Evolutionary conservation across 2,113 vertebrate genomes (phyloP), one percentile per base, ranked within the genome.

Genomic region (Muntiacus reevesi): DNA sequence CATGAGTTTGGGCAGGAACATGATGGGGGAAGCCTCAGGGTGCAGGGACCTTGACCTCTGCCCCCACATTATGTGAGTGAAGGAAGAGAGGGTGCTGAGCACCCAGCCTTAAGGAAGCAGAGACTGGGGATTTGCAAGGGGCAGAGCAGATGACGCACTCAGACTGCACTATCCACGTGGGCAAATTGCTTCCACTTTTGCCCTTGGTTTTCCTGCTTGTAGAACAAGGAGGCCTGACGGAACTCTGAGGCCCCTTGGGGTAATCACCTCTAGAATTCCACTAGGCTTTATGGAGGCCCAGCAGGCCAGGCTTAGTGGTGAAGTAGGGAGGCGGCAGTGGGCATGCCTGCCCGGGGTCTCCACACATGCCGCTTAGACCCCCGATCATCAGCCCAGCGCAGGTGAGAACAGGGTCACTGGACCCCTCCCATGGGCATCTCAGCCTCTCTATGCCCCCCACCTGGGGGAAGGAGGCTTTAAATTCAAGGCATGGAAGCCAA

Each of bases 141-240:
- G 4, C 23, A 7, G 45, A 36, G 21, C 0, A 0, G 40, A 21
- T 17, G 14, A 13, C 3, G 6, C 30, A 4, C 1, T 1, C 0
- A 0, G 0, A 0, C 16, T 27, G 67, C 15, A 1, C 28, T 25
- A 12, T 27, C 15, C n/a, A 15, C 19, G 0, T 23, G 52, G 52
- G 33, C 60, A 8, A 23, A 43, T 33, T 10, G 10, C 89, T 50
- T 47, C 19, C 52, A 54, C 43, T 52, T 82, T 47, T 25, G 15
- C 25, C 55, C 47, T 27, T 64, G 55, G 8, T 71, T 55, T 96
- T 87, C 23, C 88, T 64, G 4, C 21, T 33, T 74, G 43, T 79
- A 3, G 36, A 36, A 71, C 1, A 6, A 43, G 43, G 67, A 55
- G 30, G 12, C 15, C n/a, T 15, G 52, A 36, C 25, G 27, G 52